Base-by-base conservation (phyloP, 2,113 vertebrate species). In the Microtus pennsylvanicus region DNA sequence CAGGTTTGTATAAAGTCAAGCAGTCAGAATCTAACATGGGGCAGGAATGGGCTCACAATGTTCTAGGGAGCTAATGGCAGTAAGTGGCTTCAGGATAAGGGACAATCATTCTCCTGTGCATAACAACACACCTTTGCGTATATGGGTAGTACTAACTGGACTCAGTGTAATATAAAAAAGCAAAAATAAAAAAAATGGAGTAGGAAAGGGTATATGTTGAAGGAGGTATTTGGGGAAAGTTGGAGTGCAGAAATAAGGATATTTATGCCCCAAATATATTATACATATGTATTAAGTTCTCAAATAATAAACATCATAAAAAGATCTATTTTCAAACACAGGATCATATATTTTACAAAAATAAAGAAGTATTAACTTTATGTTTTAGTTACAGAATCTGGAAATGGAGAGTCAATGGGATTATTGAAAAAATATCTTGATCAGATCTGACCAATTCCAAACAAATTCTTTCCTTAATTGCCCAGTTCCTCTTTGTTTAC, bases 401-500 rank as follows among this genome's bases (percentile, higher is more conserved):
- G 35, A 75, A 91, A 30, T 65, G 17, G 21, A 52, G 33, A 92
- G 65, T 82, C 72, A 69, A n/a, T 74, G 70, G 3, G 35, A 24
- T 76, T 63, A 95, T 38, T 89, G 47, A 76, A 63, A 83, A 86
- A 88, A 72, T 67, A 55, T 11, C 61, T 33, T 90, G 30, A 74
- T 76, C 16, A 28, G 69, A 42, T 75, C 11, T 69, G 26, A 52
- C 19, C 70, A 52, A 11, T 45, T 42, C 45, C 83, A 93, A 95
- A 94, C 17, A 65, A 90, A 72, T 91, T 70, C 30, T 61, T 30
- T 89, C 24, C 26, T 96, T 67, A 94, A 93, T 85, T 77, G 30
- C 28, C n/a, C 50, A 88, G 74, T 91, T 94, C 16, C 86, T 91
- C 82, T 86, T 85, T 94, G 65, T 28, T 97, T 88, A 69, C 58